Conservation (phyloP, 2,113 vertebrate species). For the Brienomyrus longianalis region DNA sequence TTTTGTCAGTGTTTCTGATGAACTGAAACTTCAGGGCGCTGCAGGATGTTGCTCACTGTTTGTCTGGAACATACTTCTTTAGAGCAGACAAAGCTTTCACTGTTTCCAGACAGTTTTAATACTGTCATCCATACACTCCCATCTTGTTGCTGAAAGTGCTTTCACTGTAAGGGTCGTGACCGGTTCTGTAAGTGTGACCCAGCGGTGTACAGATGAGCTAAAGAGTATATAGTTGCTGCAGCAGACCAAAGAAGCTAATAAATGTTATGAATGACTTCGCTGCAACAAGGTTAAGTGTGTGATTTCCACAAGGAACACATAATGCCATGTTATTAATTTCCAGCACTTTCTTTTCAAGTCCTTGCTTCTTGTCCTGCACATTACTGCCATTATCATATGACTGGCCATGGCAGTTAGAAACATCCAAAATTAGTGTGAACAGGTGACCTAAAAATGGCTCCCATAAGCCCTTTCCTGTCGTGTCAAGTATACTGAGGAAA, state of each 20-base stretch:
- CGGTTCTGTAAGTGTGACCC: not conserved
- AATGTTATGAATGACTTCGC: conserved; percentile 16
- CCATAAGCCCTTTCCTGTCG: not conserved
- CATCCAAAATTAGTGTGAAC: not conserved
- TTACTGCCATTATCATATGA: conserved; percentile 23
- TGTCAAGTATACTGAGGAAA: conserved; percentile 18
- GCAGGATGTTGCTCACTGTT: not conserved
- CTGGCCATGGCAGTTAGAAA: conserved; percentile 10
- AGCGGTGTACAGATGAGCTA: conserved; percentile 13
- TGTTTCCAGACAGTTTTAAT: conserved; percentile 24
- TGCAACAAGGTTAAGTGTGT: conserved; percentile 22
- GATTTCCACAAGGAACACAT: conserved; percentile 18
- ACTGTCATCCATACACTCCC: conserved; percentile 10
- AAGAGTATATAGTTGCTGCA: conserved; percentile 20
- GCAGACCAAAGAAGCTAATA: conserved; percentile 13
- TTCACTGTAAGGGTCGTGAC: conserved; percentile 21
- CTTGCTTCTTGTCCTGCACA: conserved; percentile 4
- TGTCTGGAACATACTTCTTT: not conserved
- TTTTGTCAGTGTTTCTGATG: not conserved
- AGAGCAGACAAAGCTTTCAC: conserved; percentile 7
- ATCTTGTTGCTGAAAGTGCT: conserved; percentile 12
- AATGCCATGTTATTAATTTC: conserved; percentile 19
- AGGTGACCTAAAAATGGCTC: not conserved
- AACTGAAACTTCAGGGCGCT: not conserved
- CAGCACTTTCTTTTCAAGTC: conserved; percentile 15